Evolutionary conservation across 2,797 vertebrate species (phyloP).

Genomic region (Tinamus major): DNA sequence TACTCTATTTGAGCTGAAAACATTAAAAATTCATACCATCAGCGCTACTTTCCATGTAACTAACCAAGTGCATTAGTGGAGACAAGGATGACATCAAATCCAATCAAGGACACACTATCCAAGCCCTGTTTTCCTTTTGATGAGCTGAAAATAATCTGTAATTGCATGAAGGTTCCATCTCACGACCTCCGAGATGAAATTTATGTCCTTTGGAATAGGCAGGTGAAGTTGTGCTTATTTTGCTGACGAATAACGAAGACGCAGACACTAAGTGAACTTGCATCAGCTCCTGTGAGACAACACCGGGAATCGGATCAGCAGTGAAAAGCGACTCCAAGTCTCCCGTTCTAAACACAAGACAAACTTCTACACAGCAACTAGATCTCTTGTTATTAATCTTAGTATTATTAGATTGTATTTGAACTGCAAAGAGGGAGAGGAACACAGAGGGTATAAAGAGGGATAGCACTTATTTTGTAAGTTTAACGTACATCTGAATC

Average conservation of each 20-base stretch:
- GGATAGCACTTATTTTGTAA: background rate
- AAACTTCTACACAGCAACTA: background rate
- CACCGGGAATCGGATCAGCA: background rate
- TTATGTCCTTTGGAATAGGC: background rate
- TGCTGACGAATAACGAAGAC: background rate
- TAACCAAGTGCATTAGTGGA: background rate
- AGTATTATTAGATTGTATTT: slow-evolving; percentile 32
- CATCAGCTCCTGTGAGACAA: background rate
- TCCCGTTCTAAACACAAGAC: background rate
- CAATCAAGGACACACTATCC: slow-evolving; percentile 34
- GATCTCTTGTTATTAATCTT: background rate
- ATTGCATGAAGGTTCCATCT: slow-evolving; percentile 35
- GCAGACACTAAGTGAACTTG: background rate
- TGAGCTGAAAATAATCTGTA: slow-evolving; percentile 45
- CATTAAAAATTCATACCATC: background rate
- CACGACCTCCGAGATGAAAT: slow-evolving; percentile 10
- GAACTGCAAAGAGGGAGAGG: background rate
- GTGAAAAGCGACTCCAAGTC: background rate
- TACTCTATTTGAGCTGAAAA: background rate
- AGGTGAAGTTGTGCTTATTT: background rate
- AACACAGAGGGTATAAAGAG: background rate
- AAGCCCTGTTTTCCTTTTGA: slow-evolving; percentile 29
- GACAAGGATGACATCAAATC: slow-evolving; percentile 32
- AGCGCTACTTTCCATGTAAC: background rate
- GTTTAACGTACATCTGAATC: slow-evolving; percentile 36